A percentile compares a stretch with the other conserved stretches of the same genome.
phyloP scores from a whole-genome alignment of 2,888 invertebrate genomes.

The Sinodicranocentrus sp. region DNA sequence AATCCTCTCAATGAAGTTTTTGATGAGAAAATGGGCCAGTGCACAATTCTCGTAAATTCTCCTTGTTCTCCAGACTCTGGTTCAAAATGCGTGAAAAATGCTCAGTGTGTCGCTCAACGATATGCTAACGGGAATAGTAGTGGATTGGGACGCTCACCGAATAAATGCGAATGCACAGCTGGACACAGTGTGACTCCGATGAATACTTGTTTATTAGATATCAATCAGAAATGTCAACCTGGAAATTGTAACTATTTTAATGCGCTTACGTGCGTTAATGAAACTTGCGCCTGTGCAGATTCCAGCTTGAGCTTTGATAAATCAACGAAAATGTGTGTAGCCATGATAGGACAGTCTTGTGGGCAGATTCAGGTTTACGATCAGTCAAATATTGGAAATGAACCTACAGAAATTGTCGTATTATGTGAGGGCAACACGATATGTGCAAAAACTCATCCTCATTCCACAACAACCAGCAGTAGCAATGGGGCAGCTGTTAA shows the following conservation, averaged over 20 bases:
- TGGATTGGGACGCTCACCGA: neutral
- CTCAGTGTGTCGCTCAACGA: conserved; percentile 43
- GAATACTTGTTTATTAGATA: conserved; percentile 64
- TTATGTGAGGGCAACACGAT: conserved; percentile 62
- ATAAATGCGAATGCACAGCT: conserved; percentile 54
- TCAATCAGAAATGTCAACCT: conserved; percentile 60
- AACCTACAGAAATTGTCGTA: conserved; percentile 55
- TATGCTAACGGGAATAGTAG: conserved; percentile 6
- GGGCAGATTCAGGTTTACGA: conserved; percentile 61
- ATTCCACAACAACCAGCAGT: conserved; percentile 19
- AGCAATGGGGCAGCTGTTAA: neutral
- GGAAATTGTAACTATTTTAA: conserved; percentile 61
- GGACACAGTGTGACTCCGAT: conserved; percentile 59
- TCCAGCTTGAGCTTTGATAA: conserved; percentile 66
- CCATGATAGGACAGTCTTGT: conserved; percentile 62
- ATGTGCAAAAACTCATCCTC: conserved; percentile 46
- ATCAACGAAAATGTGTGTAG: conserved; percentile 60
- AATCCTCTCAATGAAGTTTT: conserved; percentile 61
- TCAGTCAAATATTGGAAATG: conserved; percentile 6
- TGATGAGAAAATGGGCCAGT: conserved; percentile 50
- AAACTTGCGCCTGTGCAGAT: conserved; percentile 66
- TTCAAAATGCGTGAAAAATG: conserved; percentile 58
- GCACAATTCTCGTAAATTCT: conserved; percentile 53
- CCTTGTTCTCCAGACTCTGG: conserved; percentile 39
- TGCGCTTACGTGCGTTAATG: conserved; percentile 64